These are phyloP conservation scores for Chloropsis cyanopogon DNA, from an alignment of 2,113 vertebrate genomes.

Conservation along the genomic window DNA sequence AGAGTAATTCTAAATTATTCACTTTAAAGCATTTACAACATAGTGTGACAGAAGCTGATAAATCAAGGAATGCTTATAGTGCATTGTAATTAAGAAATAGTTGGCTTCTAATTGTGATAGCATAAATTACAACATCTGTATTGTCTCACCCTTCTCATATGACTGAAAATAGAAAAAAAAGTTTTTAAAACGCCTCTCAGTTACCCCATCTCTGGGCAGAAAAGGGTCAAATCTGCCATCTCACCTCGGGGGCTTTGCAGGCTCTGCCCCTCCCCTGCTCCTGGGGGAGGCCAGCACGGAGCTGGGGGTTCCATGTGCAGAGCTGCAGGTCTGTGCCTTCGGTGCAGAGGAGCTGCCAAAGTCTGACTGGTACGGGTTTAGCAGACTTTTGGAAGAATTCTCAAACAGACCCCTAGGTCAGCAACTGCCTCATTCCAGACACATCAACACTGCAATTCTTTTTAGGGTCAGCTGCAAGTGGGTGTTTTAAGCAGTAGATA, in stretches of 20 bases:
- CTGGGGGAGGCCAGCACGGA: neutral
- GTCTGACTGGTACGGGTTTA: neutral
- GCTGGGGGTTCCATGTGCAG: neutral
- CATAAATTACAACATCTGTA: too few species aligned
- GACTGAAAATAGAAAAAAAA: too few species aligned
- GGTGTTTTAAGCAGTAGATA: neutral
- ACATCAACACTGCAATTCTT: neutral
- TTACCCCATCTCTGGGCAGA: too few species aligned
- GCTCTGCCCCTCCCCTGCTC: neutral
- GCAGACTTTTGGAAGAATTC: neutral
- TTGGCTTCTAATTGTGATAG: too few species aligned
- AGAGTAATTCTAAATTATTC: too few species aligned
- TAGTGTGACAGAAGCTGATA: too few species aligned
- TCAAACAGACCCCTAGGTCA: neutral
- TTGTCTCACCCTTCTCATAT: too few species aligned
- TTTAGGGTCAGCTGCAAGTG: neutral
- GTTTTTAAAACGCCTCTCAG: too few species aligned
- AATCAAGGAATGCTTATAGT: too few species aligned
- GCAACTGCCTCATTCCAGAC: neutral
- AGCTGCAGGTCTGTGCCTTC: neutral
- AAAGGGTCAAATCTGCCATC: too few species aligned
- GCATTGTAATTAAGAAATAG: too few species aligned
- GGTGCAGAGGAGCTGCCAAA: constrained; percentile 34
- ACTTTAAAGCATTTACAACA: too few species aligned
- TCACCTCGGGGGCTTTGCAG: neutral